Conservation (phyloP, 2,888 invertebrate species). For the Erebia ligea region DNA sequence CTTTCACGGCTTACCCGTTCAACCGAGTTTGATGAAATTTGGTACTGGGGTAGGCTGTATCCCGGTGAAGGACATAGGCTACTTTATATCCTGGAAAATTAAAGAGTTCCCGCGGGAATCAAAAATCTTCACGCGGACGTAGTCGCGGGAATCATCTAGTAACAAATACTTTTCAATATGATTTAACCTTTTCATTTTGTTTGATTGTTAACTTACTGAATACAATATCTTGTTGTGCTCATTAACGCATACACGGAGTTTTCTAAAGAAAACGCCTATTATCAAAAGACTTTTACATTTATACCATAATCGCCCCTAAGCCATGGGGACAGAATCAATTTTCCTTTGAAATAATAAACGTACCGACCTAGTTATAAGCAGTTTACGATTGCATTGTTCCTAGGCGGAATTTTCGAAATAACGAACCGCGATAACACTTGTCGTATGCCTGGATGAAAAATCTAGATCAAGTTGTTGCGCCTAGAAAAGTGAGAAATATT, state of each 20-base stretch:
- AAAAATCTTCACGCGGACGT: too few relatives aligned
- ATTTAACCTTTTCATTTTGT: background rate
- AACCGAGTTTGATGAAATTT: too few relatives aligned
- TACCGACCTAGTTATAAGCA: conserved; percentile 45
- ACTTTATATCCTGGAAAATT: too few relatives aligned
- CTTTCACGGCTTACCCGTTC: too few relatives aligned
- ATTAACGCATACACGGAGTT: conserved; percentile 29
- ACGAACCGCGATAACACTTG: conserved; percentile 50
- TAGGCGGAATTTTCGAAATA: conserved; percentile 50
- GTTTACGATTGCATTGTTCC: conserved; percentile 43
- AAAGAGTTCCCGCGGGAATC: too few relatives aligned
- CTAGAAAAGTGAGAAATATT: background rate
- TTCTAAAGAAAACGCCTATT: conserved; percentile 30
- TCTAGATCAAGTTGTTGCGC: conserved; percentile 1
- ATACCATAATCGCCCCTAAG: background rate
- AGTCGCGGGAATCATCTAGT: too few relatives aligned
- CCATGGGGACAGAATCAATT: background rate
- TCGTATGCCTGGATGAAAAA: conserved; percentile 35
- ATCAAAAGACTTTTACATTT: conserved; percentile 7
- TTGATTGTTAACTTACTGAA: conserved; percentile 12
- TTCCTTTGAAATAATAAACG: conserved; percentile 7
- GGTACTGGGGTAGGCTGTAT: too few relatives aligned
- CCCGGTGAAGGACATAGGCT: too few relatives aligned
- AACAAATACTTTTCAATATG: background rate
- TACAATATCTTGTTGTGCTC: conserved; percentile 20